Conservation (phyloP, 2,113 vertebrate genomes). For the Suncus etruscus region DNA sequence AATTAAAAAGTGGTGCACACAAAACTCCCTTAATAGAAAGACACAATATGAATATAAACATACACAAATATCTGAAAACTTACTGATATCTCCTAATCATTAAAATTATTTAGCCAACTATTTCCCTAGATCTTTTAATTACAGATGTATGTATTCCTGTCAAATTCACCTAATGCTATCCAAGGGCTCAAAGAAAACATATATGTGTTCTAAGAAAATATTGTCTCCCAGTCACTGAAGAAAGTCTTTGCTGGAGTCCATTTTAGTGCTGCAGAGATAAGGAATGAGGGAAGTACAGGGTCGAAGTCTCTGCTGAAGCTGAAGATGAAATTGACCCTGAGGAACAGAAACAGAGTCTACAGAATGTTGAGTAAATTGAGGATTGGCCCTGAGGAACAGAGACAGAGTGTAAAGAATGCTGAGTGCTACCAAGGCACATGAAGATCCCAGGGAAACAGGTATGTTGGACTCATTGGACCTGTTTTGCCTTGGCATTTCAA, state of each 20-base stretch:
- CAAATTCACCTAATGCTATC: not conserved
- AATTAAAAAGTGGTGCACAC: not conserved
- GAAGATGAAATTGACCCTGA: not conserved
- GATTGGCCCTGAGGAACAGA: not conserved
- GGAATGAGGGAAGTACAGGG: not conserved
- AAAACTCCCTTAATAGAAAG: not conserved
- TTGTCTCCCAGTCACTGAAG: not conserved
- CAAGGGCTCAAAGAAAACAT: not conserved
- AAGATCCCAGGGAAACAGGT: not conserved
- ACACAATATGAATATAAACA: not conserved
- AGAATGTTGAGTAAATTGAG: not conserved
- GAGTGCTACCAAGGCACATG: not conserved
- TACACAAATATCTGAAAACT: not conserved
- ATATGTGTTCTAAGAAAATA: not conserved
- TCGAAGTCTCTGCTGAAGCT: not conserved
- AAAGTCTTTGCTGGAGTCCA: not conserved
- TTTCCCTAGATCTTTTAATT: not conserved
- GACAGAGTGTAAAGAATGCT: not conserved
- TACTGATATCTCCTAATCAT: not conserved
- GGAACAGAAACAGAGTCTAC: not conserved
- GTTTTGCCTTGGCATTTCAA: not conserved
- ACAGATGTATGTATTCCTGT: not conserved
- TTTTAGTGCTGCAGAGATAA: not conserved
- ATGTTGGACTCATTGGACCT: not conserved
- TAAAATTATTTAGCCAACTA: conserved; percentile 4